These are phyloP conservation scores for Vannuccia rotundouncinata DNA, from an alignment of 2,888 invertebrate species.

Conservation along the genomic window DNA sequence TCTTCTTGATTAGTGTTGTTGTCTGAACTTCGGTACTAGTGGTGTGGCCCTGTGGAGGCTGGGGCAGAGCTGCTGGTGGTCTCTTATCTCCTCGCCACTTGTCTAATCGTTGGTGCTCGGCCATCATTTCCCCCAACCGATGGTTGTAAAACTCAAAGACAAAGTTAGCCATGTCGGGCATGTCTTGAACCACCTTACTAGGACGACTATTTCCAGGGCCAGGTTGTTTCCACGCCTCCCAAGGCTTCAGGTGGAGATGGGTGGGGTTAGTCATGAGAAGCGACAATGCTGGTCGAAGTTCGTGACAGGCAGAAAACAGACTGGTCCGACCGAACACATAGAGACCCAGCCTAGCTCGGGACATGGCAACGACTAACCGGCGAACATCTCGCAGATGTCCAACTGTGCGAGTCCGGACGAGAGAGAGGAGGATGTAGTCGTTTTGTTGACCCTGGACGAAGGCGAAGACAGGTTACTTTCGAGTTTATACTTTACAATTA, in stretches of 20 bases:
- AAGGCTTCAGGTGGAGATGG: slow-evolving; percentile 38
- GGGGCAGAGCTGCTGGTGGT: neutral
- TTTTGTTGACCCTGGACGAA: slow-evolving; percentile 97
- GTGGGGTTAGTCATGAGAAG: slow-evolving; percentile 61
- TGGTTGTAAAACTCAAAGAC: slow-evolving; percentile 9
- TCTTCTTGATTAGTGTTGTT: too few relatives aligned
- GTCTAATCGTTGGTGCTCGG: neutral
- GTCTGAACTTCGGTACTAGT: neutral
- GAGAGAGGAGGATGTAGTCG: slow-evolving; percentile 87
- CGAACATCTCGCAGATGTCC: slow-evolving; percentile 93
- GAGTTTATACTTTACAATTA: too few relatives aligned
- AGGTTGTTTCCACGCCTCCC: slow-evolving; percentile 25
- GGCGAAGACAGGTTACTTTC: too few relatives aligned
- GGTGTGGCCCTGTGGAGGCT: neutral
- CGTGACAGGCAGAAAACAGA: slow-evolving; percentile 90
- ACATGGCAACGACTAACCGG: slow-evolving; percentile 93
- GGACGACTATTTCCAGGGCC: neutral
- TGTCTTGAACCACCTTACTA: neutral
- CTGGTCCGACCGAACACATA: slow-evolving; percentile 88
- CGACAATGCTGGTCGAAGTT: slow-evolving; percentile 87
- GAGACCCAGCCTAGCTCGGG: slow-evolving; percentile 86
- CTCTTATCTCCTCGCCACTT: neutral
- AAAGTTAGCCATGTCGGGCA: slow-evolving; percentile 26
- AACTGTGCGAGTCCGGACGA: slow-evolving; percentile 91
- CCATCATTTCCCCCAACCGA: slow-evolving; percentile 3